Evolutionary conservation across 2,113 vertebrate species (phyloP).

Genomic region (Rhinolophus ferrumequinum): DNA sequence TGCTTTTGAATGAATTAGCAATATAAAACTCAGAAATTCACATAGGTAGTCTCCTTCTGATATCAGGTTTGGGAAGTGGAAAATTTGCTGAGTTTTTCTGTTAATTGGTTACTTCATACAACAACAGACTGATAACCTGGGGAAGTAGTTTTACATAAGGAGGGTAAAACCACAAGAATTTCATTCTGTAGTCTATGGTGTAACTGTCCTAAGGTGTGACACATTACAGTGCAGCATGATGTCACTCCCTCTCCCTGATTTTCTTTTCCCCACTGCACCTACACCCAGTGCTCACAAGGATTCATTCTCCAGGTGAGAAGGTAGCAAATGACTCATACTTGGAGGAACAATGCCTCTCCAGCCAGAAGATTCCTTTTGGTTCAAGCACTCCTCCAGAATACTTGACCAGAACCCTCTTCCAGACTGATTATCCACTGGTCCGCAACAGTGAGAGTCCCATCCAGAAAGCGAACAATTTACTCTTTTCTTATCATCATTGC

Average conservation of each 20-base stretch:
- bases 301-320: not conserved
- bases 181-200: not conserved
- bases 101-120: not conserved
- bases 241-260: accelerated
- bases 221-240: accelerated
- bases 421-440: not conserved
- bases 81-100: not conserved
- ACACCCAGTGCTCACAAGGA: no score
- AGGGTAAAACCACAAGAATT: not conserved
- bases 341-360: not conserved
- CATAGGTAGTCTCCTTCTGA: not conserved
- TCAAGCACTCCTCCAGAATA: not conserved
- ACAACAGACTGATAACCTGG: not conserved
- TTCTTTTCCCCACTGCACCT: not conserved
- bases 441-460: not conserved
- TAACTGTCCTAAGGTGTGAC: not conserved
- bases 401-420: not conserved
- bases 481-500: not conserved
- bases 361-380: not conserved
- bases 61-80: not conserved
- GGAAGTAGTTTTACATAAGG: not conserved
- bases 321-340: not conserved
- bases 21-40: not conserved
- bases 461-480: not conserved
- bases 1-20: not conserved